Percentiles rank a stretch among this genome's conserved stretches.
These are phyloP conservation scores for Saxidomus purpurata DNA, from an alignment of 1,140 invertebrate species.

Conservation along the genomic window DNA sequence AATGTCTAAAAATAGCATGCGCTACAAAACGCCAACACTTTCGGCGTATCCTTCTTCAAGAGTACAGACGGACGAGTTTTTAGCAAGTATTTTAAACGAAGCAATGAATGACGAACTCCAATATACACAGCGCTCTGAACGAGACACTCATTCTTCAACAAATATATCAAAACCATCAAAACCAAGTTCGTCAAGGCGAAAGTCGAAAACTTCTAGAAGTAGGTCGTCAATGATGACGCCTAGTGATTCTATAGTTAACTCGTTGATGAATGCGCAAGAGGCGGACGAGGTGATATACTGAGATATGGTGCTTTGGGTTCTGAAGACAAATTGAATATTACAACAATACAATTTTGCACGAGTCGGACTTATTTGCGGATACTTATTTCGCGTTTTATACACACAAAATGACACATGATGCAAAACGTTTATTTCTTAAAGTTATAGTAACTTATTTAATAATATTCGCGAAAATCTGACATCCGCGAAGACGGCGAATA, in stretches of 20 bases:
- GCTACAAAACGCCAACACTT: background rate
- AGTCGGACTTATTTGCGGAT: no score
- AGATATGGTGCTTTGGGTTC: background rate
- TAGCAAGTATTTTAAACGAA: slow-evolving; percentile 58
- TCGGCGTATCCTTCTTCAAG: background rate
- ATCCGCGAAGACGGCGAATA: no score
- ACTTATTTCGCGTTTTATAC: no score
- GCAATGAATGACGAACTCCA: slow-evolving; percentile 57
- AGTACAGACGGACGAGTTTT: slow-evolving; percentile 46
- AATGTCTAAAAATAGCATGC: slow-evolving; percentile 7
- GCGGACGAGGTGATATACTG: slow-evolving; percentile 44
- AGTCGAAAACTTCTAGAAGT: slow-evolving; percentile 14
- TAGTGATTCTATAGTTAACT: slow-evolving; percentile 35
- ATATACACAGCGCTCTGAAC: slow-evolving; percentile 35
- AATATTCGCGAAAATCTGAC: no score
- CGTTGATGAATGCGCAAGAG: slow-evolving; percentile 17
- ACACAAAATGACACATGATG: no score
- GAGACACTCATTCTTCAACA: no score
- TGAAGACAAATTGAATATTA: no score
- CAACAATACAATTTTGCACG: no score
- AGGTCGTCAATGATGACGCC: background rate
- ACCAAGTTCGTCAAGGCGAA: background rate
- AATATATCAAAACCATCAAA: slow-evolving; percentile 27
- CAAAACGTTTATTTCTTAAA: no score
- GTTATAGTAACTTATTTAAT: no score